Base-by-base conservation (phyloP, 2,797 vertebrate genomes). In the Helarctos malayanus region DNA sequence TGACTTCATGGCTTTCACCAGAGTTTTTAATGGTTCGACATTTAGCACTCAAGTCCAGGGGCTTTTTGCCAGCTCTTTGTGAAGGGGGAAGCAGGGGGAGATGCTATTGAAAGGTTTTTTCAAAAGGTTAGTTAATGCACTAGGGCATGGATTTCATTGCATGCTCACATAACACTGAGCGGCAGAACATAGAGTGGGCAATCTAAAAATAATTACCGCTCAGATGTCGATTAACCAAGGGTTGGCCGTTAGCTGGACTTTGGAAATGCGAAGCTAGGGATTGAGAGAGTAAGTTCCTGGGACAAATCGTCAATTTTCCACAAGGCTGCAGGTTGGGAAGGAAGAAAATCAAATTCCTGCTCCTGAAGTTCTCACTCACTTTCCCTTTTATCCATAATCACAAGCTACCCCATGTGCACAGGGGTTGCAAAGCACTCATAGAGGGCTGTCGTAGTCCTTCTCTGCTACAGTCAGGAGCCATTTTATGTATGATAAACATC, bases 121-220 rank as follows among this genome's bases (percentile, higher is more conserved):
- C 79, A 84, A 96, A 97, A 97, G 95, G 89, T 97, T 98, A 97
- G 96, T 98, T 98, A 98, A 98, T 98, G 97, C 96, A 97, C 92
- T 95, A 87, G 87, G 96, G 96, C 96, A 97, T 95, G 97, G 98
- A 96, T 98, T 98, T 98, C 81, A 78, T 98, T 97, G 97, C 97
- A 97, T 93, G 97, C 97, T 98, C 97, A 18, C 92, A 98, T 98
- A 98, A 97, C 98, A 98, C 98, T 97, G 96, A 98, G 96, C 95
- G 97, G 97, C 97, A 97, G 97, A 97, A 97, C 95, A 93, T 98
- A 98, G 97, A 98, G 98, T 97, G 35, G 90, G 95, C 71, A 92
- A 84, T 97, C 98, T 98, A 98, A 98, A 98, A 98, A 98, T 98
- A 98, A 97, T 97, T 95, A 94, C 97, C 97, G 69, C 96, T 97